Conservation (phyloP, 2,113 vertebrate genomes). For the Barbus barbus region DNA sequence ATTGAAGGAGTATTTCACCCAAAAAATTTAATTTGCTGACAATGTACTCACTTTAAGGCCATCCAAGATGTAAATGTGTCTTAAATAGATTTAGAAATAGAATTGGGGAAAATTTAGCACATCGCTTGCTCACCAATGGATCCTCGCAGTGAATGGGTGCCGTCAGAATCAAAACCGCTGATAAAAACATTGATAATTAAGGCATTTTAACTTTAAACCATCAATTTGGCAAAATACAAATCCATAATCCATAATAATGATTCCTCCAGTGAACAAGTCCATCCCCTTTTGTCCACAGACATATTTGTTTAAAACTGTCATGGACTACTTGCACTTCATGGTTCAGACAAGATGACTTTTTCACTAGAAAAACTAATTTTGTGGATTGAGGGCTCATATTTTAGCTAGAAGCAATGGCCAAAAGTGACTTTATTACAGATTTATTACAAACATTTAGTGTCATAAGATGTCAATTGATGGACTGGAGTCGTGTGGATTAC, state of each 20-base stretch:
- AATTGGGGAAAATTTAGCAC: neutral
- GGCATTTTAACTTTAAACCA: neutral
- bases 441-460: neutral
- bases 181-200: neutral
- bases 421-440: neutral
- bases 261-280: neutral
- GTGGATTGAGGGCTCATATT: neutral
- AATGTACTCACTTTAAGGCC: neutral
- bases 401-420: no score
- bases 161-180: neutral
- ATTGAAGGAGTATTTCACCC: no score
- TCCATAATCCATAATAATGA: no score
- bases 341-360: no score
- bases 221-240: neutral
- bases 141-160: neutral
- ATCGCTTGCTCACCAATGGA: neutral
- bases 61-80: neutral
- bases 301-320: no score
- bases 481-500: neutral
- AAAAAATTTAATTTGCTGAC: no score
- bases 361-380: neutral
- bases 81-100: neutral
- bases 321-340: neutral
- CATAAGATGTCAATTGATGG: neutral
- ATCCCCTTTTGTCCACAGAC: neutral